Percentiles rank a stretch among this genome's conserved stretches.
These are phyloP conservation scores for Elmis aenea DNA, from an alignment of 2,888 invertebrate genomes.

Conservation along the genomic window DNA sequence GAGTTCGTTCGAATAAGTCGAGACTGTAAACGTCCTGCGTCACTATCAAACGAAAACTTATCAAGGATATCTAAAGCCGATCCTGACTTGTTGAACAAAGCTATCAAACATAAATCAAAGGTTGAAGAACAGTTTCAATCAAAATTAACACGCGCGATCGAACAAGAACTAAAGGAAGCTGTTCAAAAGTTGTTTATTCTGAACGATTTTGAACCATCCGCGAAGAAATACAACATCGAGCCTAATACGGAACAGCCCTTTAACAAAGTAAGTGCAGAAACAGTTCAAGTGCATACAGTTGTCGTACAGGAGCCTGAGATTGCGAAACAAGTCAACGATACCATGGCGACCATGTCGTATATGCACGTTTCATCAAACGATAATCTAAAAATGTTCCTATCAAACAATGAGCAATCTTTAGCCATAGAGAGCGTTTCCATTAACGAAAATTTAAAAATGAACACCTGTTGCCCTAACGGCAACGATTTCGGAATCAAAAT, in stretches of 20 bases:
- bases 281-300: slow-evolving; percentile 14
- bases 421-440: slow-evolving; percentile 3
- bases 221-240: slow-evolving; percentile 40
- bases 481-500: slow-evolving; percentile 45
- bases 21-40: slow-evolving; percentile 4
- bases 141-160: slow-evolving; percentile 25
- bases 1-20: slow-evolving; percentile 51
- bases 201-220: slow-evolving; percentile 37
- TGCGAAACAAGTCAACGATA: slow-evolving; percentile 18
- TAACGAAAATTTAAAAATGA: slow-evolving; percentile 14
- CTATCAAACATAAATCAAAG: slow-evolving; percentile 10
- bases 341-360: slow-evolving; percentile 19
- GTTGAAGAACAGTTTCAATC: slow-evolving; percentile 10
- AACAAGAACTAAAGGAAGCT: slow-evolving; percentile 39
- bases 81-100: neutral
- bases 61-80: neutral
- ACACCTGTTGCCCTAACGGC: slow-evolving; percentile 8
- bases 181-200: slow-evolving; percentile 39
- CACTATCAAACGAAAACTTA: no score
- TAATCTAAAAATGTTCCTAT: slow-evolving; percentile 15
- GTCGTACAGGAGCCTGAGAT: slow-evolving; percentile 23
- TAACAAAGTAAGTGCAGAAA: slow-evolving; percentile 28
- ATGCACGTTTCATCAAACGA: slow-evolving; percentile 16
- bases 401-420: slow-evolving; percentile 3
- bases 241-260: slow-evolving; percentile 41